Percentiles rank a stretch among this genome's conserved stretches.
Evolutionary conservation across 2,113 vertebrate species (phyloP).

Genomic region (Pycnonotus jocosus): DNA sequence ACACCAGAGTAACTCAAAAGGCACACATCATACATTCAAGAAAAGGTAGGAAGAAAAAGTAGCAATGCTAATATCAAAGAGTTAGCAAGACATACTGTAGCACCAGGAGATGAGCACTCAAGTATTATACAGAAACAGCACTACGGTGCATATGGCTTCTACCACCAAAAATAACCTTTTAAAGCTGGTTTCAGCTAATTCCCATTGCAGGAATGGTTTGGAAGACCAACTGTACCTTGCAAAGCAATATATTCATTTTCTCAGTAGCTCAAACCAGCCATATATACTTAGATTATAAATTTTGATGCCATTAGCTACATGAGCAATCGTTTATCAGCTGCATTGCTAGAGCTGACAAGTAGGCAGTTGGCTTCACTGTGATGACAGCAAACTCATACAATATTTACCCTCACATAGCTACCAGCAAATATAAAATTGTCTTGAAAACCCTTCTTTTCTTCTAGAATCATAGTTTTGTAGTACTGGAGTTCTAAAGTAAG

Average conservation of each 20-base stretch:
- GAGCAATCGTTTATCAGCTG: constrained; percentile 2
- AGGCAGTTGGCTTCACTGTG: neutral
- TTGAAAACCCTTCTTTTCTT: neutral
- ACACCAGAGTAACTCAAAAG: constrained; percentile 81
- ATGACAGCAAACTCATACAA: neutral
- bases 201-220: constrained; percentile 28
- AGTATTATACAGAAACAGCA: constrained; percentile 46
- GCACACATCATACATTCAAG: constrained; percentile 78
- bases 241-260: constrained; percentile 40
- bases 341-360: neutral
- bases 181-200: constrained; percentile 23
- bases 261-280: neutral
- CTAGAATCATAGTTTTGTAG: neutral
- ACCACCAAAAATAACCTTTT: constrained; percentile 30
- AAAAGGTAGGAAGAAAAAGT: constrained; percentile 60
- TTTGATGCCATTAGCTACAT: neutral
- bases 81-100: constrained; percentile 49
- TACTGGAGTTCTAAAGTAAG: neutral
- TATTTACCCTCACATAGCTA: neutral
- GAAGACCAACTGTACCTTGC: constrained; percentile 64
- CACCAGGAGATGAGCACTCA: constrained; percentile 59
- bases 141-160: constrained; percentile 69
- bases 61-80: constrained; percentile 42
- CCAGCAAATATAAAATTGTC: neutral
- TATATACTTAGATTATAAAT: neutral